Base-by-base conservation (phyloP, 2,888 invertebrate genomes). In the Exephanes ischioxanthus region DNA sequence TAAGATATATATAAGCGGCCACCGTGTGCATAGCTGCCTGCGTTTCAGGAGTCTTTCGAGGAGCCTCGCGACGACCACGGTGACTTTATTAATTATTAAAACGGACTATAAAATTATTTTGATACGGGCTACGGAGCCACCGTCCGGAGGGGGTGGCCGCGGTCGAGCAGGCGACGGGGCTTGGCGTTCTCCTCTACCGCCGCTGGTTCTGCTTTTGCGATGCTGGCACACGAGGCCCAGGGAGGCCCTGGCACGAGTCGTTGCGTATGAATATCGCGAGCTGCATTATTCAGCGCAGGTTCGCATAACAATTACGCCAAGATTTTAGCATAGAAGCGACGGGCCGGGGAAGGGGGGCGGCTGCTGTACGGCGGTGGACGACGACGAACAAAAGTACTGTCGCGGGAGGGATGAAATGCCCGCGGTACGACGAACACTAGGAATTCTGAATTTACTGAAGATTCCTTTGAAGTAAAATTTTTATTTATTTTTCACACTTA, bases 261-360 rank as follows among this genome's bases (percentile, higher is more conserved):
- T 88, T 89, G 87, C 88, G 89, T 90, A 90, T 90, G 90, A 91
- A 90, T 91, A 89, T 90, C 90, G 88, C 89, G 88, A 86, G 89
- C 88, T 90, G 89, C 90, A 90, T 91, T 90, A 91, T 90, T 90
- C 91, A 90, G 87, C 87, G 86, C 80, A 89, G 86, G 90, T 90
- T 91, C 90, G 89, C 91, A 91, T 91, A 90, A 89, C 90, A 90
- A 91, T 90, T 90, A 90, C 89, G 90, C 87, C 87, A 88, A 87
- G 89, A 90, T 90, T 90, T 90, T 89, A 89, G 89, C 89, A 89
- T 90, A 88, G 87, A 87, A 61, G 33, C 61, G 87, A 83, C 84
- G 70, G 67, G 53, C 66, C 66, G 61, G 55, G 33, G 63, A 16
- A 61, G 75, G 66, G 22, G 58, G 51, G 68, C 78, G 80, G 83